These are phyloP conservation scores for Chelon labrosus DNA, from an alignment of 2,797 vertebrate genomes.

Conservation along the genomic window DNA sequence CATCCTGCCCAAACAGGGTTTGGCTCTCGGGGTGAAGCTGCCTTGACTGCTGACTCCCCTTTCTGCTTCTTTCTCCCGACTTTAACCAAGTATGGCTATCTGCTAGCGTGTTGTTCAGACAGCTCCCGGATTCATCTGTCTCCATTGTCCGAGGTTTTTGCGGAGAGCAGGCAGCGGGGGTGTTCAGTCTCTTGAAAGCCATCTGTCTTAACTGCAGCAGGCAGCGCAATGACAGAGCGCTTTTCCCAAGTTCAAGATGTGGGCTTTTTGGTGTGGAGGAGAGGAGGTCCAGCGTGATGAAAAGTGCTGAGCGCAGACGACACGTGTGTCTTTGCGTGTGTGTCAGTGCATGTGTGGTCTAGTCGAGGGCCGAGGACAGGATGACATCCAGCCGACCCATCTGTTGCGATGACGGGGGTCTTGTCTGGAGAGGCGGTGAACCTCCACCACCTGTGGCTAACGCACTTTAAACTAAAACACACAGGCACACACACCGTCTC, in stretches of 20 bases:
- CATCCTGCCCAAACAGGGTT: conserved; percentile 45
- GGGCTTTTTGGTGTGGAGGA: conserved; percentile 30
- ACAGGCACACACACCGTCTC: conserved; percentile 3
- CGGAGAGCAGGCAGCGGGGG: conserved; percentile 23
- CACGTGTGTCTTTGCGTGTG: conserved; percentile 10
- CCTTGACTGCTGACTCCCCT: conserved; percentile 6
- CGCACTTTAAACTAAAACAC: conserved; percentile 46
- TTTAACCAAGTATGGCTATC: conserved; percentile 45
- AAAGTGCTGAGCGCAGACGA: conserved; percentile 54
- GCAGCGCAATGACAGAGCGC: conserved; percentile 25
- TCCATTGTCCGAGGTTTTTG: conserved; percentile 24
- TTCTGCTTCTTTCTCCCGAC: conserved; percentile 18
- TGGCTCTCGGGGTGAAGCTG: conserved; percentile 31
- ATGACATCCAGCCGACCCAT: conserved; percentile 67
- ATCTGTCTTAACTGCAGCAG: conserved; percentile 41
- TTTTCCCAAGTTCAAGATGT: conserved; percentile 36
- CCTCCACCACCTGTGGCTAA: conserved; percentile 59
- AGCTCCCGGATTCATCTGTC: conserved; percentile 32
- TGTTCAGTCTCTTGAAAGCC: conserved; percentile 48
- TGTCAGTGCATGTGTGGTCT: conserved; percentile 71
- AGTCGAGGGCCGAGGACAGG: conserved; percentile 45
- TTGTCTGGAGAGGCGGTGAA: conserved; percentile 62
- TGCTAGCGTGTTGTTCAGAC: conserved; percentile 10
- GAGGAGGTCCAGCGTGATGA: conserved; percentile 4
- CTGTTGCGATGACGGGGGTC: conserved; percentile 71